Evolutionary conservation across 2,113 vertebrate genomes (phyloP), one percentile per base, ranked within the genome.

Genomic region (Indicator indicator): DNA sequence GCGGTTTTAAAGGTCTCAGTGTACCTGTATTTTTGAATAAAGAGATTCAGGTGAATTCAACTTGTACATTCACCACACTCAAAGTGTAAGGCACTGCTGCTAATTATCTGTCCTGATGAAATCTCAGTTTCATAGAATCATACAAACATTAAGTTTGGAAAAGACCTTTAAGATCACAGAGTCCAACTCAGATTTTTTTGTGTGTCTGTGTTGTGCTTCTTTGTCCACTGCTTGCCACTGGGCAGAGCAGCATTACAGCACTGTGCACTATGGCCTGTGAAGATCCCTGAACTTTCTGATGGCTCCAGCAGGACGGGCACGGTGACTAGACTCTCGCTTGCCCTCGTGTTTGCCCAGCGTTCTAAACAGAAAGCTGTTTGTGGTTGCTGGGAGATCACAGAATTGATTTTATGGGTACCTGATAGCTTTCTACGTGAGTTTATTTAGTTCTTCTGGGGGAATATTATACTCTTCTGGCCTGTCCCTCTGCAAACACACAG

Each of bases 211-310:
- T 55, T 59, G 48, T 5, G 0, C 26, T 60, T 30, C 27, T 78
- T 54, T 80, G 50, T n/a, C 60, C 30, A 9, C 50, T 77, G 36
- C 72, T 70, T 76, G 20, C 13, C n/a, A 11, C 55, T 58, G 42
- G 30, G 33, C 44, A 69, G 56, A 69, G 42, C 2, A 50, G 12
- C 36, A 62, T 50, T 21, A 14, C 8, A 54, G 13, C 0, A 0
- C 30, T 1, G 0, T 30, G 30, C 16, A 28, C 68, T 13, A 6
- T 30, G 55, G 40, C 75, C n/a, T 3, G 1, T 59, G 42, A 59
- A 63, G 62, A 24, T 30, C 52, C n/a, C 11, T 75, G 21, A 46
- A 26, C 28, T 42, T 78, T 32, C 50, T 42, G 48, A 19, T 46
- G 38, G 38, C 38, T 81, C 19, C 42, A 77, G 46, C 10, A 40